Base-by-base conservation (phyloP, 1,140 invertebrate species). In the Pachypsylla venusta region DNA sequence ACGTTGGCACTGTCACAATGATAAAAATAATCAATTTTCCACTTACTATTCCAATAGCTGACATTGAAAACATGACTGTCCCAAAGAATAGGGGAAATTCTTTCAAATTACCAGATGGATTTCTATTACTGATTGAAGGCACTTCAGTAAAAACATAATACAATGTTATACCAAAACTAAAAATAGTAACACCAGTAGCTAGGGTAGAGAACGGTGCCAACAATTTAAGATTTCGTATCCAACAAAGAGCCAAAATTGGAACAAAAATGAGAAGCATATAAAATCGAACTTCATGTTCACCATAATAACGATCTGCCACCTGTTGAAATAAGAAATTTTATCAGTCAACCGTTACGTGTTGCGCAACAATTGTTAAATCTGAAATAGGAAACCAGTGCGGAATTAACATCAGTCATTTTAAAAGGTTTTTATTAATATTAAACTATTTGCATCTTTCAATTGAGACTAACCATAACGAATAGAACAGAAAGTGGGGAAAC, bases 131-230 rank as follows among this genome's bases (percentile, higher is more conserved):
- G 0, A 78, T 63, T 0, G 74, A 67, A 0, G 77, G 78, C 0
- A 80, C 60, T 53, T 82, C 78, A 60, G 76, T 71, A 64, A 85
- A 78, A 60, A 87, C 73, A 67, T 82, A 85, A 70, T 81, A 84
- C 26, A 84, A 76, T 20, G 83, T 81, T 54, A 85, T 78, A 1
- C 72, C 75, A 55, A 88, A 79, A 35, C 80, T 80, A 39, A 75
- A 70, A n/a, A 80, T 73, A 3, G 81, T 81, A 1, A 80, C 78
- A 1, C 79, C 61, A 59, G 86, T 88, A 2, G 86, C 86, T 10
- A 85, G 67, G 2, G 78, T 76, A 1, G 84, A 86, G 67, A 85
- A 82, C 0, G 82, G 80, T 1, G 84, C 79, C 61, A 89, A 68
- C 56, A 79, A 73, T 69, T 85, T 84, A 2, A 89, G 70, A 67